Base-by-base conservation (phyloP, 2,888 invertebrate species). In the Cylindroiulus punctatus region DNA sequence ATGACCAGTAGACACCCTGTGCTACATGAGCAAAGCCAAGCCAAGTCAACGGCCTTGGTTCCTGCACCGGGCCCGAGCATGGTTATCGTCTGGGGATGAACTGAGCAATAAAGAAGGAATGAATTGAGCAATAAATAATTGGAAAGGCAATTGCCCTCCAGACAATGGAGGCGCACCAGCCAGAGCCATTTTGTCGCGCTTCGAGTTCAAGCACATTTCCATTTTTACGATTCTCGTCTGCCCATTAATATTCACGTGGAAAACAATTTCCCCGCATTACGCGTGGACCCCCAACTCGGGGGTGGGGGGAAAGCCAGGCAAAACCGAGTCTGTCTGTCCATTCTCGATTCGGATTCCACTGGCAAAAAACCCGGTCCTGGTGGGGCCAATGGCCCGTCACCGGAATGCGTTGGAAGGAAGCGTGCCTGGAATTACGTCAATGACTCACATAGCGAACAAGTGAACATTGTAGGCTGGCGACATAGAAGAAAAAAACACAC, bases 151-250 rank as follows among this genome's bases (percentile, higher is more conserved):
- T 57, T 57, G 57, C 57, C 57, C 57, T 57, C 57, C 57, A 57
- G 57, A 57, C 57, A 57, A 57, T 57, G 57, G 22, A 57, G 47
- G 47, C 47, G 17, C 14, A 2, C 12, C 8, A 2, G 14, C 47
- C 17, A 10, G 8, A 17, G 22, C n/a, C 17, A 22, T 22, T 22
- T 22, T 10, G 22, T n/a, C n/a, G 57, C 57, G 22, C 57, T 57
- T 22, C 4, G 40, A 57, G 57, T 57, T 57, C 57, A 57, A 57
- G 4, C 22, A 10, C 22, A 8, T 57, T 22, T n/a, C 22, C 57
- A 57, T 57, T 57, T 57, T 57, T 57, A 57, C 57, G 57, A 57
- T 47, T 47, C 57, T 57, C n/a, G 57, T 57, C 57, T 57, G 57
- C 3, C 12, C 22, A 57, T 57, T 57, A 57, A 57, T 57, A 57